Percentiles rank a stretch among this genome's conserved stretches.
phyloP scores from a whole-genome alignment of 1,140 invertebrate species.

The Adoxophyes honmai region DNA sequence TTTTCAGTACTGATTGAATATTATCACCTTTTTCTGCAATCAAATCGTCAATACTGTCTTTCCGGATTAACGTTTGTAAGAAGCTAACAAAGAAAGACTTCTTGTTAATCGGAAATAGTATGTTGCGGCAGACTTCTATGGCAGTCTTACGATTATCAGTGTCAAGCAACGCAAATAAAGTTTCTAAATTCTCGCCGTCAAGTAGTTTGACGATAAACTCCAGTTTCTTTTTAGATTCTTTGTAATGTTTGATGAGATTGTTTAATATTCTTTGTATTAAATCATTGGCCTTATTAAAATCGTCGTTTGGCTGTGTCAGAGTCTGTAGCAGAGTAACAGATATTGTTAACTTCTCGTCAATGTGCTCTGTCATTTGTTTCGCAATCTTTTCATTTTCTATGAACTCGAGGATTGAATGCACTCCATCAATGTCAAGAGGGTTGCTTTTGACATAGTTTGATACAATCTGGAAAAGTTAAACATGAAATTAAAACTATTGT shows the following conservation, averaged over 20 bases:
- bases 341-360: conserved; percentile 49
- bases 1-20: conserved; percentile 60
- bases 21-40: conserved; percentile 60
- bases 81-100: conserved; percentile 50
- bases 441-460: conserved; percentile 48
- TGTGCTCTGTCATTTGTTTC: conserved; percentile 36
- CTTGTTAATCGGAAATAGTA: conserved; percentile 55
- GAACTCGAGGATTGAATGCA: conserved; percentile 44
- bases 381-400: conserved; percentile 53
- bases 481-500: neutral
- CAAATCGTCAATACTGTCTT: conserved; percentile 53
- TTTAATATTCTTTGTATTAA: conserved; percentile 40
- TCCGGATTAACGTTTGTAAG: conserved; percentile 57
- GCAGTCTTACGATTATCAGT: conserved; percentile 35
- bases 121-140: conserved; percentile 47
- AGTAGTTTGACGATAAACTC: conserved; percentile 57
- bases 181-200: conserved; percentile 54
- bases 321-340: conserved; percentile 47
- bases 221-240: conserved; percentile 58
- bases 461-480: conserved; percentile 47
- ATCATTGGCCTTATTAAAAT: conserved; percentile 15
- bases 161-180: conserved; percentile 48
- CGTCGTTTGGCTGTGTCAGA: conserved; percentile 28
- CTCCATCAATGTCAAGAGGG: conserved; percentile 40
- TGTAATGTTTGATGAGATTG: conserved; percentile 51